Base-by-base conservation (phyloP, 2,888 invertebrate species). In the Nematopogon swammerdamellus region DNA sequence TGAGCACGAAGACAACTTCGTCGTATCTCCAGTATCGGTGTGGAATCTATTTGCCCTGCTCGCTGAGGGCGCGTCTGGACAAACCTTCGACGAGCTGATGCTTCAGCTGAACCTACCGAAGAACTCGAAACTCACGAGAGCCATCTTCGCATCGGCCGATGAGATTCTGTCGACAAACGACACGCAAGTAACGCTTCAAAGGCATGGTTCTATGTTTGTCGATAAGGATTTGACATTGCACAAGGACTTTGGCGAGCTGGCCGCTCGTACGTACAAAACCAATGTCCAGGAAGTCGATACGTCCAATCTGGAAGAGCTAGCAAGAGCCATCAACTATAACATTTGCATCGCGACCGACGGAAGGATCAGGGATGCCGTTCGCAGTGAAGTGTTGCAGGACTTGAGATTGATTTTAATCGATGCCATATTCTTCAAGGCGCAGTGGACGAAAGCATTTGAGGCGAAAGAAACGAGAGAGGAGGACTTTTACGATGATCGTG, bases 351-450 rank as follows among this genome's bases (percentile, higher is more conserved):
- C 85, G 10, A 93, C 93, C 0, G 82, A 82, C 42, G 84, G 86
- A 2, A 82, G 84, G 54, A 89, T 94, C 36, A 69, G 79, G 1
- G 76, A 87, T 51, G 80, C 89, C 3, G 80, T 92, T 2, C 70
- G 75, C 36, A 64, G 80, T 18, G 81, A 66, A 19, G 59, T 64
- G 18, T 58, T 79, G 42, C 64, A 75, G 46, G 64, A 75, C 49
- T 56, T 77, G 18, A 61, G 80, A 49, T 71, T 89, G 63, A 79
- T 89, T 29, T 63, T 90, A 56, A 75, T 86, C 0, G 87, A 88
- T 49, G 84, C 86, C 1, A 67, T 89, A 16, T 88, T 81, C 61
- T 90, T 90, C 61, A 88, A 87, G 70, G 89, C 89, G 0, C 80
- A 81, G 53, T 91, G 90, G 90, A 82, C 82, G 49, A 64, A 72